phyloP scores from a whole-genome alignment of 1,140 invertebrate genomes.

The Lasaia peninsularis region DNA sequence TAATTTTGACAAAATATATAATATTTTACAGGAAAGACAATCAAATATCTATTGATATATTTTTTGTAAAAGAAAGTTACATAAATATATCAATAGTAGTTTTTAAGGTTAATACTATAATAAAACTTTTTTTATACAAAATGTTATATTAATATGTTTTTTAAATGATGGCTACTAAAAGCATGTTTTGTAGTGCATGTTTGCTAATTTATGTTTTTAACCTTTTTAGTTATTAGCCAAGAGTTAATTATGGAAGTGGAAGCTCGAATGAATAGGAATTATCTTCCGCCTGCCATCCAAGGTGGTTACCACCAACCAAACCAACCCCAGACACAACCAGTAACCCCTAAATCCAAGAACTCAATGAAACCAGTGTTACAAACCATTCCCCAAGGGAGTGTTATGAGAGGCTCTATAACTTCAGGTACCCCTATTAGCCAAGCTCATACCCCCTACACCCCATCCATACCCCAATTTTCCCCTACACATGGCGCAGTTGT shows the following conservation, averaged over 20 bases:
- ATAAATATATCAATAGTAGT: too few relatives aligned
- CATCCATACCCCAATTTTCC: slow-evolving; percentile 37
- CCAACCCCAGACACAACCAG: slow-evolving; percentile 49
- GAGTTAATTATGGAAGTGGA: slow-evolving; percentile 92
- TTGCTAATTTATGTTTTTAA: slow-evolving; percentile 68
- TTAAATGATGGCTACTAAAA: background rate
- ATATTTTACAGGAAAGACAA: too few relatives aligned
- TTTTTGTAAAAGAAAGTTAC: too few relatives aligned
- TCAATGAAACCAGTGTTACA: slow-evolving; percentile 51
- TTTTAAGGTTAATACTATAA: too few relatives aligned
- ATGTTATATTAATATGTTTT: background rate
- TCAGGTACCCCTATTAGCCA: slow-evolving; percentile 36
- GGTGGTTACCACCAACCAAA: slow-evolving; percentile 38
- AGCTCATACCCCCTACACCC: slow-evolving; percentile 37
- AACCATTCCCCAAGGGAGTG: slow-evolving; percentile 56
- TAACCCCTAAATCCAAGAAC: slow-evolving; percentile 41
- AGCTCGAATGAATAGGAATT: slow-evolving; percentile 90
- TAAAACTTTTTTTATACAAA: too few relatives aligned
- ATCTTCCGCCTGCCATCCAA: slow-evolving; percentile 83
- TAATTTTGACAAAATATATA: too few relatives aligned
- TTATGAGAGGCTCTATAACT: slow-evolving; percentile 43
- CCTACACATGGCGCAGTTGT: slow-evolving; percentile 32
- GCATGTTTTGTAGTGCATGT: slow-evolving; percentile 32
- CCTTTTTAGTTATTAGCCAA: slow-evolving; percentile 86
- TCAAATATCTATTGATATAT: too few relatives aligned